phyloP scores from a whole-genome alignment of 2,888 invertebrate species.

The Oscheius sp. region DNA sequence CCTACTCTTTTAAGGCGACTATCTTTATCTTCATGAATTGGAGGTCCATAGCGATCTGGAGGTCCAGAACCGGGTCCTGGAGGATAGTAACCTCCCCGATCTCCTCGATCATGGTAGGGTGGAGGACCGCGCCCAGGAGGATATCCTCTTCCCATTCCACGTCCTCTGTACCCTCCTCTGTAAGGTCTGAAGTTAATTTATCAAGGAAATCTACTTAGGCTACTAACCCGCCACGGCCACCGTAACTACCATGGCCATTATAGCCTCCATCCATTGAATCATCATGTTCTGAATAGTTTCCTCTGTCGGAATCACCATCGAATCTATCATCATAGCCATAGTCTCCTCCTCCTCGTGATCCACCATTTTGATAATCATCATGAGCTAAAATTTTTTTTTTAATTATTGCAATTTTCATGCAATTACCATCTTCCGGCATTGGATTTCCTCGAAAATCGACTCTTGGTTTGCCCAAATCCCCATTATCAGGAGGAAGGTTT shows the following conservation, averaged over 20 bases:
- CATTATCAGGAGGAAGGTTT: constrained; percentile 6
- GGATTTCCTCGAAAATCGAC: constrained; percentile 23
- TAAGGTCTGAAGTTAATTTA: constrained; percentile 8
- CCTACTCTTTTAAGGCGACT: constrained; percentile 40
- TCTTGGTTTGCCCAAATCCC: background rate
- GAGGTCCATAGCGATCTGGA: no score
- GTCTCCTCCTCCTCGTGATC: constrained; percentile 18
- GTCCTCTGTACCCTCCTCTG: constrained; percentile 17
- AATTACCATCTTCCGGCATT: constrained; percentile 22
- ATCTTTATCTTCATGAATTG: constrained; percentile 35
- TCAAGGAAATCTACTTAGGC: background rate
- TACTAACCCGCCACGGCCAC: background rate
- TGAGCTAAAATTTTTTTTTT: constrained; percentile 32
- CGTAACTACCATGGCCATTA: background rate
- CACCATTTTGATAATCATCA: constrained; percentile 35
- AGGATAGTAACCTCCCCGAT: background rate
- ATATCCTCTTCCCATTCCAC: constrained; percentile 33
- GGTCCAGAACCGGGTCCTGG: constrained; percentile 24
- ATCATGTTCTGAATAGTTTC: constrained; percentile 7
- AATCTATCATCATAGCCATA: background rate
- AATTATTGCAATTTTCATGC: constrained; percentile 12
- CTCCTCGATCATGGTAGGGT: constrained; percentile 8
- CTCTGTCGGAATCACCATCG: background rate
- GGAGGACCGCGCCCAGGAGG: constrained; percentile 37
- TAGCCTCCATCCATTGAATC: background rate